Evolutionary conservation across 2,888 invertebrate species (phyloP), one percentile per base, ranked within the genome.

Genomic region (Trichopoda pennipes): DNA sequence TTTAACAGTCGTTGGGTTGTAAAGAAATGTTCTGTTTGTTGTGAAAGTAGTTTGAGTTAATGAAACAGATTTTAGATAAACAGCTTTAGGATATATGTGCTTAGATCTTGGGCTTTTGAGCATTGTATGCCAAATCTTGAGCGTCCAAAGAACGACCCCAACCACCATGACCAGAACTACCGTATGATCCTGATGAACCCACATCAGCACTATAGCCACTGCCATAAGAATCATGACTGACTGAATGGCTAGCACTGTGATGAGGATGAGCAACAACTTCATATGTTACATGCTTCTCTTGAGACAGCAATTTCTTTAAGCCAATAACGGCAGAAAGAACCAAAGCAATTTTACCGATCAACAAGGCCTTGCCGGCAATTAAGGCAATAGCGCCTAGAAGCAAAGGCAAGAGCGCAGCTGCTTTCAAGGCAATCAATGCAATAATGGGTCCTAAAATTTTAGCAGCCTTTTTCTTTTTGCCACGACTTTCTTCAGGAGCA

Each of bases 231-330:
- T 95, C 95, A 84, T 95, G 94, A 74, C 94, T 93, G 80, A 94
- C 93, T 81, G 94, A 93, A 88, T 94, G 94, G 87, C 94, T 93
- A 85, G 94, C 92, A 81, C 94, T 93, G 90, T 96, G 96, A 87
- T 96, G 96, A 70, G 96, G 96, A 90, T 96, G 96, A 0, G 96
- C 94, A 0, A 96, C 96, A 44, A 96, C 96, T 89, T 96, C 96
- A 89, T 96, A 96, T 6, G 96, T 96, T 84, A 96, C 96, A 88
- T 96, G 96, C 89, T 96, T 96, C 91, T 95, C 95, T 88, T 95
- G 94, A 2, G 95, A 94, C 85, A 96, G 91, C 66, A 96, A 92
- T 90, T 96, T 96, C 93, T 96, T 96, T 90, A 96, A 91, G 3
- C 96, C 96, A 87, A 96, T 96, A 79, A 96, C 95, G 68, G 95